Evolutionary conservation across 2,797 vertebrate species (phyloP), one percentile per base, ranked within the genome.

Genomic region (Melanotaenia nigrans): DNA sequence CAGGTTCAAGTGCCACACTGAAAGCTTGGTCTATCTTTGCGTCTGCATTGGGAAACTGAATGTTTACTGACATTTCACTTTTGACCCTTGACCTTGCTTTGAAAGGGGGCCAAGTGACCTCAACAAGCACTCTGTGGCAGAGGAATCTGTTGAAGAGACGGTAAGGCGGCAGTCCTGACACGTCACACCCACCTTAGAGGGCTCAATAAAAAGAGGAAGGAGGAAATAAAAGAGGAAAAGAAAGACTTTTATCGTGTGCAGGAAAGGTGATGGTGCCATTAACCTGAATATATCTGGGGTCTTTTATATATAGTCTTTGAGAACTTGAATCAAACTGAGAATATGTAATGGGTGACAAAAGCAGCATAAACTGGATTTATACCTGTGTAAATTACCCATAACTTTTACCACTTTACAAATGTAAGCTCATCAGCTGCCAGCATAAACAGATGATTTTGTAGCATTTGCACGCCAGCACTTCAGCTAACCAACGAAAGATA

Each of bases 111-210:
- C 71, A 75, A 78, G 67, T 81, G 85, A 91, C 84, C 89, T 89
- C 78, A 79, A 67, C 81, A 45, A 69, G 71, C 70, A 75, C 68
- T 81, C 71, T 80, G 55, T 70, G 71, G 85, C 75, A 73, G 76
- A 92, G 91, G 92, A 93, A 93, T 93, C 92, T 94, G 89, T 87
- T 91, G 88, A 49, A 25, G 85, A 90, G 93, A 90, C 73, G 90
- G 81, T 84, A 92, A 92, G 82, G 90, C 75, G 75, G 90, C 85
- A 92, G 79, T 88, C 75, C 81, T 85, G 77, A 89, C 87, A 91
- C 74, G 67, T 89, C 84, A 89, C 84, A 77, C 78, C 81, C 83
- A 74, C 72, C 69, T 77, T 76, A 58, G 24, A 85, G 75, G 84
- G 36, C 33, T 75, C 59, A 68, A 73, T 71, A 75, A 66, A 79